A percentile compares a stretch with the other conserved stretches of the same genome.
Evolutionary conservation across 2,797 vertebrate genomes (phyloP).

Genomic region (Cryptoprocta ferox): DNA sequence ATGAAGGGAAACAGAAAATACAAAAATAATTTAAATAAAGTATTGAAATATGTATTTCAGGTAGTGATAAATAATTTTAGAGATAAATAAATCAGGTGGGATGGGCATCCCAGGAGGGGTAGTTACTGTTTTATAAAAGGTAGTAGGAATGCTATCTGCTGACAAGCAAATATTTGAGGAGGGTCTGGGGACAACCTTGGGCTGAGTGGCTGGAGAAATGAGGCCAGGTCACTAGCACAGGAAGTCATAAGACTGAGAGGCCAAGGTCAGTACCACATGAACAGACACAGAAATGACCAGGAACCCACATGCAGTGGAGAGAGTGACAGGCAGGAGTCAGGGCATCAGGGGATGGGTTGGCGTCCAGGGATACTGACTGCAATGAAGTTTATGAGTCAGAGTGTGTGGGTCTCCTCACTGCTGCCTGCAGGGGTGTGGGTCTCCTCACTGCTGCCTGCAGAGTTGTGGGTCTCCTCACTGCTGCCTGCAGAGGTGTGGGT

Average conservation of each 20-base stretch:
- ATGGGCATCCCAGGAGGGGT: background rate
- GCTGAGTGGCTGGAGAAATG: background rate
- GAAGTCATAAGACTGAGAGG: background rate
- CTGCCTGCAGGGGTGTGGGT: background rate
- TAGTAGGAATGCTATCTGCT: background rate
- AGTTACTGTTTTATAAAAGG: background rate
- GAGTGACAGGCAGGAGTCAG: background rate
- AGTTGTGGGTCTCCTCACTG: background rate
- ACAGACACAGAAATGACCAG: background rate
- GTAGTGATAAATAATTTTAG: background rate
- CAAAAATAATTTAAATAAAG: background rate
- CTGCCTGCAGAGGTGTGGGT: background rate
- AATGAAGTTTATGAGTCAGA: background rate
- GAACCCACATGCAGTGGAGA: background rate
- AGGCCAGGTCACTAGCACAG: background rate
- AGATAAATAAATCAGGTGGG: background rate
- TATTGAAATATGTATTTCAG: background rate
- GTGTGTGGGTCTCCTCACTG: background rate
- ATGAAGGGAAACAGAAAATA: background rate
- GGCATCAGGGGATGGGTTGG: background rate
- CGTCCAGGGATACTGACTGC: background rate
- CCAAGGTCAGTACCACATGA: no score
- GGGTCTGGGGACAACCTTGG: background rate
- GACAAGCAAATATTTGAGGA: background rate
- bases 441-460: background rate